Percentiles rank a stretch among this genome's conserved stretches.
Conservation (phyloP, 2,113 vertebrate species). For the Clarias gariepinus region DNA sequence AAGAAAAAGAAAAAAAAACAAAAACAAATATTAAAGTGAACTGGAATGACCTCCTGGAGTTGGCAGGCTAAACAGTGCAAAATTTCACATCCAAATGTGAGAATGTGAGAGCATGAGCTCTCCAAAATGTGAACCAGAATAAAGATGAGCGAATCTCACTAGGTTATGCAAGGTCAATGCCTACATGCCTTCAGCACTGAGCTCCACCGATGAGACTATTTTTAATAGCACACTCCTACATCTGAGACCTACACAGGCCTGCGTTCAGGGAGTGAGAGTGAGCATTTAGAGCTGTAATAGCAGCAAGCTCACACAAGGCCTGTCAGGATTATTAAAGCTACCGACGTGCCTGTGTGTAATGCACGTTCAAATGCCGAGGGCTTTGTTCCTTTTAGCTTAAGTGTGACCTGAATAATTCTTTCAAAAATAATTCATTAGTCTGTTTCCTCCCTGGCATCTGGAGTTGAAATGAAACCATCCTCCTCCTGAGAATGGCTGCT, state of each 20-base stretch:
- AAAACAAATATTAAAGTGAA: background rate
- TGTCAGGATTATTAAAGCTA: conserved; percentile 24
- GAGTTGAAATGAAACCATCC: conserved; percentile 14
- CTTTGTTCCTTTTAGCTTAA: conserved; percentile 17
- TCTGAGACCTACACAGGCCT: conserved; percentile 21
- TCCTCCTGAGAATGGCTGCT: conserved; percentile 5
- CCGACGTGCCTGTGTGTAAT: conserved; percentile 8
- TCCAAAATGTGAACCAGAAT: conserved; percentile 9
- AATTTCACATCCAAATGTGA: conserved; percentile 45
- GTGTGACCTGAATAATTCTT: conserved; percentile 31
- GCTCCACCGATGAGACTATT: background rate
- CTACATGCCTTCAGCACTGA: background rate
- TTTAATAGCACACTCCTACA: conserved; percentile 5
- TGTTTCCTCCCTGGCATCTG: background rate
- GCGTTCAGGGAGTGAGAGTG: background rate
- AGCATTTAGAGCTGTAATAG: conserved; percentile 18
- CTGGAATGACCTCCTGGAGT: background rate
- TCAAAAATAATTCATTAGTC: conserved; percentile 27
- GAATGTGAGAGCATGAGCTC: background rate
- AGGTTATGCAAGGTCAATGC: conserved; percentile 7
- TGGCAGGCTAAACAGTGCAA: background rate
- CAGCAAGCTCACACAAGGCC: conserved; percentile 2
- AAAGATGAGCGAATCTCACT: conserved; percentile 17
- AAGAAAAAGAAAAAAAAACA: background rate
- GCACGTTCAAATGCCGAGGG: conserved; percentile 11